Evolutionary conservation across 35 echinoderm and acorn worm genomes (phyloP).

Genomic region (Diadema setosum): DNA sequence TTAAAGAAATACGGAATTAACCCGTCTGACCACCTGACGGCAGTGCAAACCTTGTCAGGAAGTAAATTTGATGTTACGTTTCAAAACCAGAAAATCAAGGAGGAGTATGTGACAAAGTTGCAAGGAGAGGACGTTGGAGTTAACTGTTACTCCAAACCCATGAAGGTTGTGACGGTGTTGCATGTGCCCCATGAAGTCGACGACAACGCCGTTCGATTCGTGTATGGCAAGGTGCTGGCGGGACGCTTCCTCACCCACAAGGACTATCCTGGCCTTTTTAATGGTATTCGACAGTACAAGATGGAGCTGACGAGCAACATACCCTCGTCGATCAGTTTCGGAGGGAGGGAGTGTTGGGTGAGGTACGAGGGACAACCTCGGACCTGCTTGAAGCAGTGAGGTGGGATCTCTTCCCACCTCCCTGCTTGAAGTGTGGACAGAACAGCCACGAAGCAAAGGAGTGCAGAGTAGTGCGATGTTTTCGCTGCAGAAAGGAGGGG

Average conservation of each 20-base stretch:
- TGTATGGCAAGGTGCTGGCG: slow-evolving; percentile 35
- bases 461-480: slow-evolving; percentile 1
- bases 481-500: slow-evolving; percentile 1
- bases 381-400: slow-evolving; percentile 6
- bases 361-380: slow-evolving; percentile 24
- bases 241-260: background rate
- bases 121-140: background rate
- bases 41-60: background rate
- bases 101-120: background rate
- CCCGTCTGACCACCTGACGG: background rate
- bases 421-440: slow-evolving; percentile 9
- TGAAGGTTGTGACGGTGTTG: slow-evolving; percentile 9
- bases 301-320: slow-evolving; percentile 5
- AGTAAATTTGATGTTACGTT: background rate
- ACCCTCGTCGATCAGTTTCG: background rate
- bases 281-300: slow-evolving; percentile 26
- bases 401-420: too few relatives aligned
- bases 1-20: background rate
- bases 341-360: slow-evolving; percentile 12
- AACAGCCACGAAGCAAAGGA: background rate
- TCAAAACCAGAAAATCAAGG: background rate
- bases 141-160: background rate
- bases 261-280: background rate
- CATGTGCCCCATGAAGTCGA: background rate
- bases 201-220: slow-evolving; percentile 1